These are phyloP conservation scores for Bombus confusus DNA, from an alignment of 1,140 invertebrate species.

Conservation along the genomic window DNA sequence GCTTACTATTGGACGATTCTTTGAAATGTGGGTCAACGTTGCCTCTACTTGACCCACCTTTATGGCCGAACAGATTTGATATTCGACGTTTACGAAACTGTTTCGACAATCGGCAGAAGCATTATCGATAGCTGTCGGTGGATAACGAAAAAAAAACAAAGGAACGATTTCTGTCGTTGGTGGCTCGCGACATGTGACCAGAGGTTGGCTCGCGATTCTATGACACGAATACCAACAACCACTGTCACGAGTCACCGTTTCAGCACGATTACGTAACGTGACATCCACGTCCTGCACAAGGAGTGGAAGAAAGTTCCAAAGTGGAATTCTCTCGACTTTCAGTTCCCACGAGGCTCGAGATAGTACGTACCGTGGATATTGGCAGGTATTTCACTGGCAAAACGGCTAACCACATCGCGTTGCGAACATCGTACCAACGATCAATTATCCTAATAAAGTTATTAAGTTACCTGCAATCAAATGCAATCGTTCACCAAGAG, in stretches of 20 bases:
- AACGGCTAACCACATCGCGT: neutral
- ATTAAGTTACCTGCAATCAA: constrained; percentile 22
- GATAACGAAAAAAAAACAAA: neutral
- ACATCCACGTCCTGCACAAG: neutral
- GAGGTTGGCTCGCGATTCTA: constrained; percentile 53
- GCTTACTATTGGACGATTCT: constrained; percentile 14
- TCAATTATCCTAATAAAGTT: constrained; percentile 40
- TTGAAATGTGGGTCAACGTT: constrained; percentile 44
- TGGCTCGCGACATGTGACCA: neutral
- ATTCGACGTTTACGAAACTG: constrained; percentile 8
- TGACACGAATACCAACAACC: constrained; percentile 56
- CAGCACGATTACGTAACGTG: constrained; percentile 54
- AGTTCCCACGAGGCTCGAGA: constrained; percentile 16
- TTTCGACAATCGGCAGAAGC: neutral
- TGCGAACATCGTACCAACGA: neutral
- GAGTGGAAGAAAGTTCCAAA: constrained; percentile 2
- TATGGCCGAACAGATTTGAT: neutral
- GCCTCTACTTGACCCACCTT: neutral
- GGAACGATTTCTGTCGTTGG: neutral
- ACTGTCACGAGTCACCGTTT: constrained; percentile 50
- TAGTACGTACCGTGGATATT: neutral
- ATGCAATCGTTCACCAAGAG: neutral
- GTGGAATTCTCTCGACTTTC: constrained; percentile 3
- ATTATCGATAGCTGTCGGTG: neutral
- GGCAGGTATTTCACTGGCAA: neutral